Conservation (phyloP, 2,113 vertebrate genomes). For the Siniperca knerii region DNA sequence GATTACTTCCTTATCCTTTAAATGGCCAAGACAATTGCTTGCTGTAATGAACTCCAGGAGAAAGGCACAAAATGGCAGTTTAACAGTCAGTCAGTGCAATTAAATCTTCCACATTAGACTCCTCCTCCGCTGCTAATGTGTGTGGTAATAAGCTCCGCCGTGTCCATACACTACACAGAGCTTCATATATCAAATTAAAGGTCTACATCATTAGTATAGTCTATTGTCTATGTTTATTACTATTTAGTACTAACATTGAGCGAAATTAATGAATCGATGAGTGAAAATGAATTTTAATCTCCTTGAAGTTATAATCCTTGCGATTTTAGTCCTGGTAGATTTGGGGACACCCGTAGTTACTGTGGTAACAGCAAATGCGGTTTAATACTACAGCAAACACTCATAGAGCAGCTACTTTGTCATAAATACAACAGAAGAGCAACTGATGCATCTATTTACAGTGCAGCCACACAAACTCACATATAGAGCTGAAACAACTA, state of each 20-base stretch:
- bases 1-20: constrained; percentile 6
- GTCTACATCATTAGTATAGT: not conserved
- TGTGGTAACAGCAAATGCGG: not conserved
- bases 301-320: not conserved
- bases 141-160: not conserved
- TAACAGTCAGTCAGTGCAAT: not conserved
- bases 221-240: not conserved
- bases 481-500: too few relatives aligned
- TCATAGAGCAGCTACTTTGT: not conserved
- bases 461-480: too few relatives aligned
- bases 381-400: not conserved
- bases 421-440: not conserved
- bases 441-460: not conserved
- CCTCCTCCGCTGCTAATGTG: constrained; percentile 1
- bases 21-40: not conserved
- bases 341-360: not conserved
- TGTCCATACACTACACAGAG: not conserved
- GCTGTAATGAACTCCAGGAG: constrained; percentile 1
- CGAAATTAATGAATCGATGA: not conserved
- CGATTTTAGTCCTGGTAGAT: not conserved
- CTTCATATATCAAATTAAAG: not conserved
- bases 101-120: constrained; percentile 13
- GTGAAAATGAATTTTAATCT: not conserved
- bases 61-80: constrained; percentile 6
- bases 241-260: too few relatives aligned